phyloP scores from a whole-genome alignment of 2,113 vertebrate genomes.

The Cryptotis parvus region DNA sequence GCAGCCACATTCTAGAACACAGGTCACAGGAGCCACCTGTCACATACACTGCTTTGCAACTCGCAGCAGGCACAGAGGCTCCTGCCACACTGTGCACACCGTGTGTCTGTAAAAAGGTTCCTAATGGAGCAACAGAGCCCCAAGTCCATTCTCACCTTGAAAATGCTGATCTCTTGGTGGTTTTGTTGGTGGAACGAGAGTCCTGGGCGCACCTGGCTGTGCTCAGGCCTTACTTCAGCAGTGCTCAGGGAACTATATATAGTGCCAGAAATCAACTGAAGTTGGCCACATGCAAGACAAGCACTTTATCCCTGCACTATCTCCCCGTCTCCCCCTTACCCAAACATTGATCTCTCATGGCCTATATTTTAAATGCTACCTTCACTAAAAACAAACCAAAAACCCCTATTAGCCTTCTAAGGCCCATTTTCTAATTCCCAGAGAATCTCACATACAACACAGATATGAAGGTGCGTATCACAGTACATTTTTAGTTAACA shows the following conservation, averaged over 20 bases:
- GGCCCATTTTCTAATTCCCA: not conserved
- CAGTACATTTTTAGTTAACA: not conserved
- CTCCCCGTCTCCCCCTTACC: too few relatives aligned
- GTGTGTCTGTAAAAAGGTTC: not conserved
- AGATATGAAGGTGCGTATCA: not conserved
- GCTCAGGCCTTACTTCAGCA: too few relatives aligned
- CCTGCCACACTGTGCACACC: not conserved
- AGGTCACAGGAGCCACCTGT: not conserved
- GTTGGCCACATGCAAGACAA: too few relatives aligned
- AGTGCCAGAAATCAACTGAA: too few relatives aligned
- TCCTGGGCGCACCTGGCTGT: too few relatives aligned
- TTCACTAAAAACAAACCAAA: slow-evolving; percentile 21
- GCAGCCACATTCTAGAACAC: not conserved
- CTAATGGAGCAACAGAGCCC: not conserved
- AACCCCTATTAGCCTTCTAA: not conserved
- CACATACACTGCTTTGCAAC: not conserved
- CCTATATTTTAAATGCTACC: not conserved
- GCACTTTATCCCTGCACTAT: too few relatives aligned
- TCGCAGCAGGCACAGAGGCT: not conserved
- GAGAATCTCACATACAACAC: not conserved
- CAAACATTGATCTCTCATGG: not conserved
- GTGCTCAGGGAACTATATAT: too few relatives aligned
- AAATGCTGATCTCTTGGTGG: not conserved
- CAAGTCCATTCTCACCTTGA: not conserved
- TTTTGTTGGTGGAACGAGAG: too few relatives aligned